phyloP scores from a whole-genome alignment of 2,888 invertebrate genomes.

The Anthrax anthrax region DNA sequence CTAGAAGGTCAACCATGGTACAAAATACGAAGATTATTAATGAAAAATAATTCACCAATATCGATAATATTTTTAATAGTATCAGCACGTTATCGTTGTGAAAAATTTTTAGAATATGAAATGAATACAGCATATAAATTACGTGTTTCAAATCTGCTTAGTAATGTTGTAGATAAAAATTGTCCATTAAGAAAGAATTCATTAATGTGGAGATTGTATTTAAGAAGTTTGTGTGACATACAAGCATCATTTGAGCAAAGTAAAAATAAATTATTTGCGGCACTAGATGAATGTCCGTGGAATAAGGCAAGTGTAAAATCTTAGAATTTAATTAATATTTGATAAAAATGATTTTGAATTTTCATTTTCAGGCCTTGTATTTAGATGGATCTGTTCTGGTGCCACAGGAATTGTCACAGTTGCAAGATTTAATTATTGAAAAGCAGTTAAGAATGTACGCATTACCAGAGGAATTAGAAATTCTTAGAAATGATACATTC shows the following conservation, averaged over 20 bases:
- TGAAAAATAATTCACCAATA: constrained; percentile 34
- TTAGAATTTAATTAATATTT: not conserved
- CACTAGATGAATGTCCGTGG: constrained; percentile 50
- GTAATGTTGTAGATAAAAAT: constrained; percentile 15
- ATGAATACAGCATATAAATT: constrained; percentile 18
- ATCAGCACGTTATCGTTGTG: constrained; percentile 24
- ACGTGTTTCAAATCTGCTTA: constrained; percentile 25
- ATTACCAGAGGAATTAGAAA: constrained; percentile 58
- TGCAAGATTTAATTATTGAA: constrained; percentile 62
- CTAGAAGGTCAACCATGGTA: constrained; percentile 38
- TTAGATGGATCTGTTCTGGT: constrained; percentile 50
- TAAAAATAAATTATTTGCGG: constrained; percentile 35
- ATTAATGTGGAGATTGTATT: constrained; percentile 46
- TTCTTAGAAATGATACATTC: constrained; percentile 36
- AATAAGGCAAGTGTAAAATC: constrained; percentile 37
- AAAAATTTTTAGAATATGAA: not conserved
- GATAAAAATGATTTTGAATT: not conserved
- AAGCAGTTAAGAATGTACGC: constrained; percentile 60
- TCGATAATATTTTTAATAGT: constrained; percentile 36
- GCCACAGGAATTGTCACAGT: constrained; percentile 47
- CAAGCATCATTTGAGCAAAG: constrained; percentile 25
- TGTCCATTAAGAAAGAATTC: constrained; percentile 28
- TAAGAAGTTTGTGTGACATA: constrained; percentile 38
- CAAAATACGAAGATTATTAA: constrained; percentile 36
- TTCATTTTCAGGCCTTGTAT: constrained; percentile 34